phyloP scores from a whole-genome alignment of 2,113 vertebrate genomes.

The Sminthopsis crassicaudata region DNA sequence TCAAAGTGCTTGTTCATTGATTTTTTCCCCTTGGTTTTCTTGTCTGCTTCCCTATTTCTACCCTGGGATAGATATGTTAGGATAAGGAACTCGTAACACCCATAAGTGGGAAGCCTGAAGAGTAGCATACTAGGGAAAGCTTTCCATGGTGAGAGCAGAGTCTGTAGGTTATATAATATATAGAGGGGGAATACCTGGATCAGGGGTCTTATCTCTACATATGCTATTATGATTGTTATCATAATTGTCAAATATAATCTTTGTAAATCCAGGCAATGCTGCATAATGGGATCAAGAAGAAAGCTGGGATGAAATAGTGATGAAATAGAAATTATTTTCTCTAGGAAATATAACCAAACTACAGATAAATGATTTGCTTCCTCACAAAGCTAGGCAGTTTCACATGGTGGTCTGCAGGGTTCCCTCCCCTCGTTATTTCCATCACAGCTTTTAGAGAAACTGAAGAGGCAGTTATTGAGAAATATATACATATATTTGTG shows the following conservation, averaged over 20 bases:
- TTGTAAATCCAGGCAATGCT: constrained; percentile 12
- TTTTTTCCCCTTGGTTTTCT: neutral
- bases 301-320: constrained; percentile 12
- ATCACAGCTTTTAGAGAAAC: constrained; percentile 60
- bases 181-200: neutral
- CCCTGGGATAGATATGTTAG: neutral
- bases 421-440: constrained; percentile 52
- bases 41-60: neutral
- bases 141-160: neutral
- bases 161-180: neutral
- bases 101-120: neutral
- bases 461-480: constrained; percentile 37
- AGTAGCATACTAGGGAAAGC: neutral
- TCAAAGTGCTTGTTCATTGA: neutral
- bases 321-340: constrained; percentile 60
- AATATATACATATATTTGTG: constrained; percentile 29
- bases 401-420: constrained; percentile 45
- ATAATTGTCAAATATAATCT: constrained; percentile 70
- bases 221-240: constrained; percentile 39
- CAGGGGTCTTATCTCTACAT: neutral
- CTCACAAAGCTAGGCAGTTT: constrained; percentile 24
- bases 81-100: neutral
- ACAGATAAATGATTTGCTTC: constrained; percentile 63
- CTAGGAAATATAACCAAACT: constrained; percentile 58
- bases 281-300: constrained; percentile 38